A percentile compares a stretch with the other conserved stretches of the same genome.
phyloP scores from a whole-genome alignment of 2,113 vertebrate species.

The Trematomus loennbergii region DNA sequence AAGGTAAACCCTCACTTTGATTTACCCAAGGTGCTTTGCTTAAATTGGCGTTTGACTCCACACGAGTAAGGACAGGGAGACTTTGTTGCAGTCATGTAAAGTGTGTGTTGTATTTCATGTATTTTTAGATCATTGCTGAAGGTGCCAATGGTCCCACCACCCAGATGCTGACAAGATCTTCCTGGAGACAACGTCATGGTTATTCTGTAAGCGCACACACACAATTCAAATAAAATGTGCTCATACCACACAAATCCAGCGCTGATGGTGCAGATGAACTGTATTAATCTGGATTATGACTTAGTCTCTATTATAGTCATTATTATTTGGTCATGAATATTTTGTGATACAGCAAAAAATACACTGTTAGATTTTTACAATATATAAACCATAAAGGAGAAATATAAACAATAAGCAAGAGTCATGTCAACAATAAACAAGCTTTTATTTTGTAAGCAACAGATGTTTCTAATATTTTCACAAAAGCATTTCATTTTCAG shows the following conservation, averaged over 20 bases:
- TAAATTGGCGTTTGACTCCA: background rate
- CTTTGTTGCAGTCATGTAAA: background rate
- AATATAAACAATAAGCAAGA: background rate
- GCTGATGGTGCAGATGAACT: background rate
- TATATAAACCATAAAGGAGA: background rate
- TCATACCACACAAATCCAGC: background rate
- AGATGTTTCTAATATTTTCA: no score
- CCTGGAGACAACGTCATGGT: conserved; percentile 96
- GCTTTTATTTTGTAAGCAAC: background rate
- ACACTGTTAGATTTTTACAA: background rate
- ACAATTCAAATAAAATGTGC: background rate
- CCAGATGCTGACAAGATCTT: conserved; percentile 96
- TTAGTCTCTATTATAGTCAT: no score
- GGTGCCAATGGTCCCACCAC: conserved; percentile 96
- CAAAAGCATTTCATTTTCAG: no score
- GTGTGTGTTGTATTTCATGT: conserved; percentile 1
- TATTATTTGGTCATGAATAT: background rate
- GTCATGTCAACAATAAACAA: background rate
- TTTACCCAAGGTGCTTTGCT: background rate
- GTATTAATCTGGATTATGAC: background rate
- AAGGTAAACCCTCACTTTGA: conserved; percentile 83
- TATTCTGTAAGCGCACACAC: conserved; percentile 89
- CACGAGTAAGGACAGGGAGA: no score
- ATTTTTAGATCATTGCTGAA: conserved; percentile 93
- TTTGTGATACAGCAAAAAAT: background rate